These are phyloP conservation scores for Hephaestus fuliginosus DNA, from an alignment of 2,797 vertebrate genomes.

Conservation along the genomic window DNA sequence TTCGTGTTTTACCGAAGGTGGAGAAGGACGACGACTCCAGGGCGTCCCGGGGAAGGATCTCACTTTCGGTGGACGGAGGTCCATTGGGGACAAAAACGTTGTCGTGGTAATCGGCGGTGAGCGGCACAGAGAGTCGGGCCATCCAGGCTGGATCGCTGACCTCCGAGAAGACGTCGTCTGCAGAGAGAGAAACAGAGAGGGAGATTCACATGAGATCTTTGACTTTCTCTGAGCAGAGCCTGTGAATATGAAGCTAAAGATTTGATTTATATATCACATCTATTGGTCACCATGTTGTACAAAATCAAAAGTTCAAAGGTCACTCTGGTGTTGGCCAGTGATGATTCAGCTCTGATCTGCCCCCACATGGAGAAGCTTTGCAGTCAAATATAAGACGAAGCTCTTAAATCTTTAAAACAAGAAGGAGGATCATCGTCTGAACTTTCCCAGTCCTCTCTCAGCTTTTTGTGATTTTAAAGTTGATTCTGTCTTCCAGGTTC, in stretches of 20 bases:
- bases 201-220: no score
- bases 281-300: no score
- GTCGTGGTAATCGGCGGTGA: constrained; percentile 91
- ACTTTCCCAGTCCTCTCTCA: neutral
- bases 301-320: no score
- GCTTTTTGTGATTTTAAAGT: neutral
- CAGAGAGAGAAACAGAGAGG: constrained; percentile 13
- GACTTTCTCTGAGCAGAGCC: no score
- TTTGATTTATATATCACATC: no score
- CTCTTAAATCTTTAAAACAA: neutral
- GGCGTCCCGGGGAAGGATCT: constrained; percentile 44
- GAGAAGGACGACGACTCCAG: constrained; percentile 90
- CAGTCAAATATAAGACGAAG: neutral
- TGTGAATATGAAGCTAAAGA: no score
- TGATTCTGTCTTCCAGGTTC: neutral
- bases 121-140: constrained; percentile 91
- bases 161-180: constrained; percentile 83
- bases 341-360: no score
- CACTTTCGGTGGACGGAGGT: constrained; percentile 71
- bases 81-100: constrained; percentile 89
- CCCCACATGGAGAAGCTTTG: no score
- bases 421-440: neutral
- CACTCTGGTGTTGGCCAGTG: no score
- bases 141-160: constrained; percentile 89
- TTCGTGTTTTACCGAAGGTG: constrained; percentile 88